Conservation (phyloP, 2,113 vertebrate genomes). For the Morone saxatilis region DNA sequence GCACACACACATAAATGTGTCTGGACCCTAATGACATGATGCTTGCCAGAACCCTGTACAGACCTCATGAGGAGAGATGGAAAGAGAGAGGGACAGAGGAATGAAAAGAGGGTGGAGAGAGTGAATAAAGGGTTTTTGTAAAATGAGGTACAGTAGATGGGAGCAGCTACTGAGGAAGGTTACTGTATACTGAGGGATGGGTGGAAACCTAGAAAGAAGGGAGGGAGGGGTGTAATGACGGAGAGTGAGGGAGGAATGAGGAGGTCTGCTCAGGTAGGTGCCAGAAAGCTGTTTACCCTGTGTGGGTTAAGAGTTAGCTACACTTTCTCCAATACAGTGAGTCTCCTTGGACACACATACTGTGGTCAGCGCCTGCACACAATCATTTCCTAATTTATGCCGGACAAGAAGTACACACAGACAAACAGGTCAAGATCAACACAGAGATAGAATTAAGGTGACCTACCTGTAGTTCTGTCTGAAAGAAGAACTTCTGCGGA, state of each 20-base stretch:
- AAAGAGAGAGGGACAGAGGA: conserved; percentile 46
- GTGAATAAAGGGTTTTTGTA: background rate
- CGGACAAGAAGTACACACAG: background rate
- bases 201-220: conserved; percentile 2
- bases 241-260: background rate
- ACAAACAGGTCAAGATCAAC: background rate
- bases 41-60: conserved; percentile 65
- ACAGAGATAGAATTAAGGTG: background rate
- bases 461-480: conserved; percentile 98
- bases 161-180: background rate
- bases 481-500: conserved; percentile 99
- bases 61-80: conserved; percentile 59
- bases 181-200: background rate
- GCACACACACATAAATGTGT: conserved; percentile 53
- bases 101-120: background rate
- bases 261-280: background rate
- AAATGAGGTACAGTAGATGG: background rate
- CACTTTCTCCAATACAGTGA: background rate
- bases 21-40: conserved; percentile 76
- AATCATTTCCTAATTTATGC: background rate
- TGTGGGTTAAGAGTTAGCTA: background rate
- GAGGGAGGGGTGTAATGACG: background rate
- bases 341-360: background rate
- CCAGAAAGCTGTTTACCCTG: background rate
- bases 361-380: background rate